These are phyloP conservation scores for Hyposoter dolosus DNA, from an alignment of 2,888 invertebrate species.

Conservation along the genomic window DNA sequence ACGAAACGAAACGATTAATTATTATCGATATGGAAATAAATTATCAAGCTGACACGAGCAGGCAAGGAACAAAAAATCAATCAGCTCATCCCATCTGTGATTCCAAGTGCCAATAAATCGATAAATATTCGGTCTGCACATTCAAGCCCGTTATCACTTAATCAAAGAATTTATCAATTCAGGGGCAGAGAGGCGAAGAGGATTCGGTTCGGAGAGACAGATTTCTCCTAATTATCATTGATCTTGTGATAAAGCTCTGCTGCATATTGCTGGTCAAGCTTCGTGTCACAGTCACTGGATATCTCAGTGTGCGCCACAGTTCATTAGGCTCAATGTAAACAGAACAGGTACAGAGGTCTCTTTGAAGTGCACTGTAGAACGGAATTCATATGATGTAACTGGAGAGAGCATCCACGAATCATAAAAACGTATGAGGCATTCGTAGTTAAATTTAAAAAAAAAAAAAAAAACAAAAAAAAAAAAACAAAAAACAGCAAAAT, in stretches of 20 bases:
- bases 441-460: not conserved
- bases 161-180: not conserved
- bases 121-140: not conserved
- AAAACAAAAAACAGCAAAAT: not conserved
- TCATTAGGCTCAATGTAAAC: slow-evolving; percentile 11
- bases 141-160: not conserved
- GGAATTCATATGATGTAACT: slow-evolving; percentile 8
- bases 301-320: slow-evolving; percentile 6
- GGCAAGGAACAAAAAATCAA: not conserved
- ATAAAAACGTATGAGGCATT: not conserved
- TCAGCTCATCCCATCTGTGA: not conserved
- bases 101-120: not conserved
- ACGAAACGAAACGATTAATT: not conserved
- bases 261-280: slow-evolving; percentile 3
- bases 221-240: slow-evolving; percentile 37
- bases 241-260: slow-evolving; percentile 30
- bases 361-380: slow-evolving; percentile 35
- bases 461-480: not conserved
- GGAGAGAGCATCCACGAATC: not conserved
- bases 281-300: slow-evolving; percentile 20
- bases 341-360: slow-evolving; percentile 18
- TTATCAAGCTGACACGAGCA: not conserved
- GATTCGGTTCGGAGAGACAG: not conserved
- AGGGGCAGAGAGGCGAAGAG: too few relatives aligned
- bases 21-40: not conserved